Evolutionary conservation across 2,888 invertebrate species (phyloP), one percentile per base, ranked within the genome.

Genomic region (Theodoxus fluviatilis): DNA sequence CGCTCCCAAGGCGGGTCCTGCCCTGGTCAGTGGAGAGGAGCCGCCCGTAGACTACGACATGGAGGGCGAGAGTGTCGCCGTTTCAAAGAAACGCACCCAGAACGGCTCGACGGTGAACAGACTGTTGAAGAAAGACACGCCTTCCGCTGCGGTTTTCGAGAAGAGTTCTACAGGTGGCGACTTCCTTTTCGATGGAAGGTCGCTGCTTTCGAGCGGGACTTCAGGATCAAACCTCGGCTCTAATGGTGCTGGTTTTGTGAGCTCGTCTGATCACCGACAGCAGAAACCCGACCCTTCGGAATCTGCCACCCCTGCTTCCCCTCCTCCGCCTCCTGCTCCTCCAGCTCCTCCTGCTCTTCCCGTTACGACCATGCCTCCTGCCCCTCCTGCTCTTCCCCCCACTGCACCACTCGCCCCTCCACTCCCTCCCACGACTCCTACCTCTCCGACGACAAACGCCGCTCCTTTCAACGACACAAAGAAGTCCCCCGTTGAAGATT

Each of bases 21-120:
- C 49, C 35, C 61, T 33, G 7, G 64, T 43, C 15, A 31, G 37
- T 3, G 35, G 31, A 9, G 69, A 73, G 65, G 80, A 81, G 28
- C 82, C 81, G 1, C 80, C 79, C 9, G 73, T 73, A n/a, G 81
- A 81, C 66, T 81, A 81, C 74, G 79, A 81, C 33, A 73, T 79
- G 66, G 78, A 77, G n/a, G 74, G 75, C 68, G n/a, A 12, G n/a
- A 43, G 12, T 47, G 37, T 37, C 33, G 37, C 37, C n/a, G n/a
- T n/a, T n/a, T n/a, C n/a, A n/a, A n/a, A n/a, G n/a, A n/a, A n/a
- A n/a, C n/a, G n/a, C n/a, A n/a, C n/a, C n/a, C n/a, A n/a, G n/a
- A n/a, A n/a, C n/a, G n/a, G n/a, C n/a, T n/a, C n/a, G n/a, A n/a
- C n/a, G n/a, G n/a, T n/a, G n/a, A n/a, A n/a, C n/a, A n/a, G n/a